A percentile compares a stretch with the other conserved stretches of the same genome.
Conservation (phyloP, 2,888 invertebrate species). For the Thera obeliscata region DNA sequence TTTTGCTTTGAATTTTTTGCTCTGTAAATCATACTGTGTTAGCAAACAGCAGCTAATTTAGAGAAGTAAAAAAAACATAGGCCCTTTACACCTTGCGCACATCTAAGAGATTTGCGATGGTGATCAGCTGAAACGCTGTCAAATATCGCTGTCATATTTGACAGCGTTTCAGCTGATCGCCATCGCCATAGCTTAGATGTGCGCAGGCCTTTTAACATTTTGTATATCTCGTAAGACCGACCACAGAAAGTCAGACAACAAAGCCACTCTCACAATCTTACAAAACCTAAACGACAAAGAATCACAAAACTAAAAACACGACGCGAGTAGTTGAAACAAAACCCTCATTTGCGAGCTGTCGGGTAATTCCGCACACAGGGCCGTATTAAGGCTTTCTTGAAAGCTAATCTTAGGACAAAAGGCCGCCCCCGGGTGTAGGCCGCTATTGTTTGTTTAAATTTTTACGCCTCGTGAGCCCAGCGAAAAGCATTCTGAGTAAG, state of each 20-base stretch:
- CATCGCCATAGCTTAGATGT: too few relatives aligned
- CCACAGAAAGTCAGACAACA: constrained; percentile 3
- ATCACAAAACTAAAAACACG: constrained; percentile 33
- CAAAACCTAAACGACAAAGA: constrained; percentile 26
- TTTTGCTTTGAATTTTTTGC: too few relatives aligned
- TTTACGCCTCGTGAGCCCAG: constrained; percentile 74
- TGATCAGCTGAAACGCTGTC: too few relatives aligned
- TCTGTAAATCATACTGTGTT: too few relatives aligned
- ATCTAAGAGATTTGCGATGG: too few relatives aligned
- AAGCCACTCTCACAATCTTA: neutral
- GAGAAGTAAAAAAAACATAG: too few relatives aligned
- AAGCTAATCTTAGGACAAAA: constrained; percentile 83
- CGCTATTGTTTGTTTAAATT: constrained; percentile 82
- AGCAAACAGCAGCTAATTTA: too few relatives aligned
- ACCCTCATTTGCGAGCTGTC: constrained; percentile 40
- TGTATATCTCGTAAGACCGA: neutral
- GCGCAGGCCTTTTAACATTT: neutral
- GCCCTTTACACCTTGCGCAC: too few relatives aligned
- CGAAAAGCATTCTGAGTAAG: constrained; percentile 62
- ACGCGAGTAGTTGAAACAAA: constrained; percentile 38
- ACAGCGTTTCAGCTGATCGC: too few relatives aligned
- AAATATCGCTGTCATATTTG: too few relatives aligned
- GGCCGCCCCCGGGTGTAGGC: constrained; percentile 76
- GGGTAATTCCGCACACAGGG: constrained; percentile 37
- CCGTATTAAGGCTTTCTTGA: constrained; percentile 69